Conservation (phyloP, 2,113 vertebrate genomes). For the Microcebus griseorufus region DNA sequence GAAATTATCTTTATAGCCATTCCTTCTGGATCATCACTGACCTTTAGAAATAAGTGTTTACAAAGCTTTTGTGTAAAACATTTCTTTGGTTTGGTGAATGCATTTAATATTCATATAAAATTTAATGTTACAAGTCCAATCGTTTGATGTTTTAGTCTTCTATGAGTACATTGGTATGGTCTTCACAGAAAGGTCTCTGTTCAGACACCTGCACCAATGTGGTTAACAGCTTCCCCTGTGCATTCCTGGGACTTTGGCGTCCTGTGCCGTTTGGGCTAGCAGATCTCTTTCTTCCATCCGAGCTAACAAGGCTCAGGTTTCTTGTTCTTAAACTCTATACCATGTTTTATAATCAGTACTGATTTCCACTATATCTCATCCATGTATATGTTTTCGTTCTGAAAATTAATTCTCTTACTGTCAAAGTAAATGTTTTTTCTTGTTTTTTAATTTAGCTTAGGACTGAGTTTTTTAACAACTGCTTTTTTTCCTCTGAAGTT, state of each 20-base stretch:
- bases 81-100: background rate
- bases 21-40: background rate
- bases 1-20: background rate
- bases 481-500: background rate
- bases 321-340: background rate
- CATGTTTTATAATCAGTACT: background rate
- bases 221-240: background rate
- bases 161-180: rapidly evolving
- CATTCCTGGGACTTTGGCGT: background rate
- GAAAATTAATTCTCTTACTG: background rate
- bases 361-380: background rate
- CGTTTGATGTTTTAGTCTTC: background rate
- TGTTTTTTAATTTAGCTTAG: background rate
- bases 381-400: background rate
- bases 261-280: background rate
- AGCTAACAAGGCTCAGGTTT: background rate
- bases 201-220: rapidly evolving
- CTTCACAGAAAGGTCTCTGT: background rate
- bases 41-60: background rate
- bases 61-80: background rate
- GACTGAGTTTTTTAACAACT: background rate
- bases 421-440: background rate
- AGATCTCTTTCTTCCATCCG: background rate
- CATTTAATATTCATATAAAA: background rate
- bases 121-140: background rate